Evolutionary conservation across 1,140 invertebrate species (phyloP).

Genomic region (Ladona fulva): DNA sequence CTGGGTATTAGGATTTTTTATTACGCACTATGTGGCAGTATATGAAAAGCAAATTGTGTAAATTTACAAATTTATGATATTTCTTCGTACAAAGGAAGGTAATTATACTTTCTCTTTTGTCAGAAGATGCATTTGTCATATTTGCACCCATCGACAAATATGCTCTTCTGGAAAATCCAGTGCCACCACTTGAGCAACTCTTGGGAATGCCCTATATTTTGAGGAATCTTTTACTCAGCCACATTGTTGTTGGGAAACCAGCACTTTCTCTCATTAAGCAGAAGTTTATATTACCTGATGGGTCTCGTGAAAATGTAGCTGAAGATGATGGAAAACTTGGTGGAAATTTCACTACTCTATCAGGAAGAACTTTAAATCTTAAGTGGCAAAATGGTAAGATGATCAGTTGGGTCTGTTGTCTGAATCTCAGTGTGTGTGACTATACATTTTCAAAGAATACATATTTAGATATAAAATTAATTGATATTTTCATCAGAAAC

Average conservation of each 20-base stretch:
- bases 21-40: no score
- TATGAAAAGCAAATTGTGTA: no score
- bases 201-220: background rate
- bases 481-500: no score
- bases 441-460: no score
- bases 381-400: background rate
- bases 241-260: background rate
- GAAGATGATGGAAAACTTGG: background rate
- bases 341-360: background rate
- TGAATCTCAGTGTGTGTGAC: no score
- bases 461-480: no score
- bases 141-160: background rate
- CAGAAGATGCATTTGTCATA: conserved; percentile 1
- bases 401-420: no score
- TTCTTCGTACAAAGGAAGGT: no score
- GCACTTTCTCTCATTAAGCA: background rate
- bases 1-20: no score
- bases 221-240: background rate
- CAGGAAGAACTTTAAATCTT: background rate
- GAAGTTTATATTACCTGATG: no score
- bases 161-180: background rate
- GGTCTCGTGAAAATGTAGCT: no score
- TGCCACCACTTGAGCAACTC: background rate
- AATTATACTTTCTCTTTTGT: background rate
- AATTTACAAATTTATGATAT: no score